These are phyloP conservation scores for Ametastegia equiseti DNA, from an alignment of 2,888 invertebrate species.

Conservation along the genomic window DNA sequence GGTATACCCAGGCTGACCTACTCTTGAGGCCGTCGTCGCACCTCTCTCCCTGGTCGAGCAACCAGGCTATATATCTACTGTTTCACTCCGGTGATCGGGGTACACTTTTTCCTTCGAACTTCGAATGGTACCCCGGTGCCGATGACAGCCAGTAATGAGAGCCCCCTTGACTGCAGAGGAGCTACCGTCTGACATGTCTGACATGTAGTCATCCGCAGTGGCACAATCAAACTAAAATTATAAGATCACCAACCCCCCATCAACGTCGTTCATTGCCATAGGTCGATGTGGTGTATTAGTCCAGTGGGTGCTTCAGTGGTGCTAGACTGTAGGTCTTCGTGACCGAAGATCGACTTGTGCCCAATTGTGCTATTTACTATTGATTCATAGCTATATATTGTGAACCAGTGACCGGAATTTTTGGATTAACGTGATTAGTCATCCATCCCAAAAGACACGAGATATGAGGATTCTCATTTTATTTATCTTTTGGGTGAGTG, in stretches of 20 bases:
- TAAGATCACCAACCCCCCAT: conserved; percentile 41
- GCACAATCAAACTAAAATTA: background rate
- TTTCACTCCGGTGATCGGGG: conserved; percentile 54
- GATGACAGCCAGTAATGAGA: conserved; percentile 72
- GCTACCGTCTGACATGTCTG: conserved; percentile 57
- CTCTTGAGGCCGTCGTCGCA: conserved; percentile 60
- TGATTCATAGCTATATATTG: background rate
- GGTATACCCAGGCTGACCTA: conserved; percentile 72
- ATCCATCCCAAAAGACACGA: conserved; percentile 4
- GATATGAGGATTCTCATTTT: conserved; percentile 53
- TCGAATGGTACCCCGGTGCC: conserved; percentile 58
- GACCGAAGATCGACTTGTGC: conserved; percentile 23
- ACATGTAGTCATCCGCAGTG: conserved; percentile 63
- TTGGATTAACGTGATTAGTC: conserved; percentile 28
- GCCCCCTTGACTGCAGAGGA: conserved; percentile 69
- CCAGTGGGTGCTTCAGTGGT: conserved; percentile 43
- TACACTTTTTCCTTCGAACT: conserved; percentile 66
- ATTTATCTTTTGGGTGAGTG: conserved; percentile 56
- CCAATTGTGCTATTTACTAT: conserved; percentile 44
- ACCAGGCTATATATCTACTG: conserved; percentile 46
- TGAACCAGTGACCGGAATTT: conserved; percentile 31
- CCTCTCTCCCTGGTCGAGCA: conserved; percentile 49
- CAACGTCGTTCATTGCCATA: conserved; percentile 40
- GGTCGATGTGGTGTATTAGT: conserved; percentile 59
- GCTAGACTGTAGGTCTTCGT: conserved; percentile 40